Conservation (phyloP, 2,888 invertebrate species). For the Parthenolecanium corni region DNA sequence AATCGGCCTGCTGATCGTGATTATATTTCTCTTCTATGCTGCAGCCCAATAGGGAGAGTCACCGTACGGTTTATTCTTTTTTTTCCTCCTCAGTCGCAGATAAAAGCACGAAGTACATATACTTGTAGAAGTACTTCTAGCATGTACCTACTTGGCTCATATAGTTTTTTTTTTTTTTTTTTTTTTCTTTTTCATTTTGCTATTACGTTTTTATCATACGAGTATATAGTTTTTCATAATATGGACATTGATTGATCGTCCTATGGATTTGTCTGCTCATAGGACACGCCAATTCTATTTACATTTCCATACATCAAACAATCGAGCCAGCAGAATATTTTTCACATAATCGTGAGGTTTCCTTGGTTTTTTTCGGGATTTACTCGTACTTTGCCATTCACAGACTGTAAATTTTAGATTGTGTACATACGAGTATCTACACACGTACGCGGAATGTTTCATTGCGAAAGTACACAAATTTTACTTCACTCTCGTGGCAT, state of each 20-base stretch:
- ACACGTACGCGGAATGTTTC: no score
- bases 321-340: constrained; percentile 14
- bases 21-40: constrained; percentile 16
- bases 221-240: constrained; percentile 2
- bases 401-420: no score
- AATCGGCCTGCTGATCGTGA: constrained; percentile 25
- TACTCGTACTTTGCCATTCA: no score
- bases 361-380: neutral
- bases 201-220: neutral
- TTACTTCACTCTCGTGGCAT: no score
- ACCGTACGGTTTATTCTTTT: neutral
- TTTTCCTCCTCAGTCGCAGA: neutral
- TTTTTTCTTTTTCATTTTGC: neutral
- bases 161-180: neutral
- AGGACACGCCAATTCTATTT: constrained; percentile 20
- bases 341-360: neutral
- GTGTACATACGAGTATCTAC: no score
- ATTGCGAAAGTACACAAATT: no score
- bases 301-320: constrained; percentile 23
- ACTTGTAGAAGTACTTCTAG: no score
- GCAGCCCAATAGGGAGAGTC: constrained; percentile 24
- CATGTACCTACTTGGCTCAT: constrained; percentile 11
- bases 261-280: constrained; percentile 10
- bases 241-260: constrained; percentile 16
- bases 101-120: constrained; percentile 13